Evolutionary conservation across 2,113 vertebrate species (phyloP).

Genomic region (zebrafish (Danio rerio)): GRCz12tu NC_133194.1:34476001-34476500

Average conservation of each 20-base stretch:
- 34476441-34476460: slow-evolving; percentile 47
- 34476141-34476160: slow-evolving; percentile 73
- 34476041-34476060: slow-evolving; percentile 51
- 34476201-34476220: slow-evolving; percentile 57
- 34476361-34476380: slow-evolving; percentile 67
- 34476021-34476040: slow-evolving; percentile 60
- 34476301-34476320: slow-evolving; percentile 61
- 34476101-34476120: slow-evolving; percentile 62
- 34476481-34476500: slow-evolving; percentile 41
- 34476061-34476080: slow-evolving; percentile 71
- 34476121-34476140: slow-evolving; percentile 64
- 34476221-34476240: not conserved
- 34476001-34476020: not conserved
- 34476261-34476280: slow-evolving; percentile 45
- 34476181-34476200: slow-evolving; percentile 20
- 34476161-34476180: slow-evolving; percentile 61
- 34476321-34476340: slow-evolving; percentile 62
- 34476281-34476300: slow-evolving; percentile 42
- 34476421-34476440: slow-evolving; percentile 59
- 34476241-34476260: slow-evolving; percentile 39
- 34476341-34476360: slow-evolving; percentile 48
- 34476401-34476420: slow-evolving; percentile 59
- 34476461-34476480: slow-evolving; percentile 40
- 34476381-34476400: slow-evolving; percentile 49
- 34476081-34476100: slow-evolving; percentile 73